Conservation (phyloP, 2,888 invertebrate genomes). For the Tanytarsus gracilentus region DNA sequence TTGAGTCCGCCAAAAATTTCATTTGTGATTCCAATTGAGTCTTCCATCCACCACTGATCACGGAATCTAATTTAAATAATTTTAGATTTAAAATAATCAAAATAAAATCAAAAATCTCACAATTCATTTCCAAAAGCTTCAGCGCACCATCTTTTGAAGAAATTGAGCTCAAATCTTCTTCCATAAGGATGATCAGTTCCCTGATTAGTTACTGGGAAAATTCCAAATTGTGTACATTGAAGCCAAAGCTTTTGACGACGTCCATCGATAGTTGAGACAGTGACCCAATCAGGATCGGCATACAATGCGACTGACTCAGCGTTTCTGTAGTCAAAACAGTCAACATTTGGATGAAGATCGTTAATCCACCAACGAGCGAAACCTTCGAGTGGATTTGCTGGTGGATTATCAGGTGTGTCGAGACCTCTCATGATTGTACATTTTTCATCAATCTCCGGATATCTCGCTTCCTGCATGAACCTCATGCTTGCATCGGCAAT, state of each 20-base stretch:
- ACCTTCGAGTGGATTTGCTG: conserved; percentile 12
- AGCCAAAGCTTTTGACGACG: conserved; percentile 15
- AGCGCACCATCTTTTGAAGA: conserved; percentile 2
- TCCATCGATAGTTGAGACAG: not conserved
- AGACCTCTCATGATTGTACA: conserved; percentile 3
- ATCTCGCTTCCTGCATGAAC: not conserved
- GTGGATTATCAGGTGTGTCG: conserved; percentile 1
- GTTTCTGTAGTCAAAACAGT: conserved; percentile 7
- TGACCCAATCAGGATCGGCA: not conserved
- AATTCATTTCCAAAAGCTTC: not conserved
- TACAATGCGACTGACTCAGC: not conserved
- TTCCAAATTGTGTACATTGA: conserved; percentile 12
- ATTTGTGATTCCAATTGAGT: conserved; percentile 2
- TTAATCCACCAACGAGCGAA: conserved; percentile 20
- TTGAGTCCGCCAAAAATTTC: conserved; percentile 4
- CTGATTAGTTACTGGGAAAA: conserved; percentile 1
- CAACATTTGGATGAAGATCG: not conserved
- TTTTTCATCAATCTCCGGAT: conserved; percentile 20
- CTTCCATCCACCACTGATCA: conserved; percentile 1
- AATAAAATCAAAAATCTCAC: not conserved
- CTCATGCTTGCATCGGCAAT: not conserved
- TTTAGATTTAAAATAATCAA: not conserved
- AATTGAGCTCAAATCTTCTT: conserved; percentile 3
- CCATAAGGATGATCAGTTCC: conserved; percentile 15
- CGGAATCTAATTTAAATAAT: not conserved